Base-by-base conservation (phyloP, 1,140 invertebrate species). In the Glossosoma conforme region DNA sequence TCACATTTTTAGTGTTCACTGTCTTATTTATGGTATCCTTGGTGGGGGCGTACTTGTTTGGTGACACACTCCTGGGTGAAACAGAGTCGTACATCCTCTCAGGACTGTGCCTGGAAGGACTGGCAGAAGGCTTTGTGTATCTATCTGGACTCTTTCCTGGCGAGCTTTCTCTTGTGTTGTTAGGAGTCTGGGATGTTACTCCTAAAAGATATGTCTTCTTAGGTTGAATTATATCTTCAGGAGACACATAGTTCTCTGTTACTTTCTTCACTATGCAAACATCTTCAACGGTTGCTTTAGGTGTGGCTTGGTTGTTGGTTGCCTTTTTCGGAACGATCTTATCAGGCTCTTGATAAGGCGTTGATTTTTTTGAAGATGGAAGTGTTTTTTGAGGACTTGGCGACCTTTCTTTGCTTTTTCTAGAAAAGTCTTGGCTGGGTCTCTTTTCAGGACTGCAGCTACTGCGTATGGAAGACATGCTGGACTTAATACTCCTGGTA, bases 391-490 rank as follows among this genome's bases (percentile, higher is more conserved):
- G 49, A 4, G 64, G 62, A 45, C 56, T 58, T 3, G 17, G 46
- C 14, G 45, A 44, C 42, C 56, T 30, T n/a, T 54, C 52, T 14
- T 32, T 42, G 2, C 25, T 30, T 18, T 38, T 52, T 37, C 28
- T 40, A 3, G 19, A 13, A 38, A n/a, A 44, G 20, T 52, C 50
- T 40, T 37, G 36, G 17, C 53, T 50, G 21, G 45, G 50, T 25
- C 54, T 66, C 59, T 79, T 79, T 42, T 79, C 77, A 17, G 78
- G 77, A 57, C 77, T 79, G 6, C 68, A 63, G 54, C 72, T 76
- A 45, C 76, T 77, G 54, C 74, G 62, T 41, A 77, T 44, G 8
- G 76, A 77, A 22, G 75, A 74, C 42, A 66, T 72, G 49, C 60
- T 75, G 57, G 59, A 64, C 46, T 61, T 63, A 10, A 62, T 57